Base-by-base conservation (phyloP, 2,888 invertebrate genomes). In the Belgica antarctica region DNA sequence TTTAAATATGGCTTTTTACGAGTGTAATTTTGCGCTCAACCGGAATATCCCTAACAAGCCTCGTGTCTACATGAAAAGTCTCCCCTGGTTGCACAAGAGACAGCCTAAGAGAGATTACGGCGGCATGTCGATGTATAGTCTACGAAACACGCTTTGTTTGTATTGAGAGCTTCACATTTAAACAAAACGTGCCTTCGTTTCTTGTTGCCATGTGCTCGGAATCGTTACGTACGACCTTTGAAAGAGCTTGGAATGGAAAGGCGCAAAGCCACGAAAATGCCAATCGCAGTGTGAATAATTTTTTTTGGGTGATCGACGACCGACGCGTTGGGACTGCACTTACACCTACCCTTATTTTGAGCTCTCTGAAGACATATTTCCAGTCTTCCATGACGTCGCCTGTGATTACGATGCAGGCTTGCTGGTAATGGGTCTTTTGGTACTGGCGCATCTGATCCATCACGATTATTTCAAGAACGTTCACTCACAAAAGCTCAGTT, bases 341-440 rank as follows among this genome's bases (percentile, higher is more conserved):
- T 68, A 68, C 68, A 68, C 68, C n/a, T 34, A 68, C 68, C 57
- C 68, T 27, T 8, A 47, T 68, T 24, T 68, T 68, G 19, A 68
- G 47, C 22, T 68, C 68, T 31, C 68, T 28, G 24, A 68, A 68
- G 2, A 68, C 68, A 68, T 68, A 68, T 57, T 31, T 52, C 68
- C 68, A 68, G 52, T 68, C 68, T 57, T 68, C 68, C 27, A 68
- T 28, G 27, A 68, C 22, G 52, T 68, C 68, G 27, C 68, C 68
- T 8, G 27, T 34, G 10, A 68, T 68, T 24, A 68, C 68, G 1
- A 68, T 47, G 28, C 57, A 57, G 25, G 57, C 12, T 34, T 47
- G 52, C n/a, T 68, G 57, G 52, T 68, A 68, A 12, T 24, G 27
- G 31, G 52, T 57, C 15, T 24, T 59, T 8, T 68, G 68, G 24